A percentile compares a stretch with the other conserved stretches of the same genome.
These are phyloP conservation scores for Archips crataeganus DNA, from an alignment of 2,888 invertebrate genomes.

Conservation along the genomic window DNA sequence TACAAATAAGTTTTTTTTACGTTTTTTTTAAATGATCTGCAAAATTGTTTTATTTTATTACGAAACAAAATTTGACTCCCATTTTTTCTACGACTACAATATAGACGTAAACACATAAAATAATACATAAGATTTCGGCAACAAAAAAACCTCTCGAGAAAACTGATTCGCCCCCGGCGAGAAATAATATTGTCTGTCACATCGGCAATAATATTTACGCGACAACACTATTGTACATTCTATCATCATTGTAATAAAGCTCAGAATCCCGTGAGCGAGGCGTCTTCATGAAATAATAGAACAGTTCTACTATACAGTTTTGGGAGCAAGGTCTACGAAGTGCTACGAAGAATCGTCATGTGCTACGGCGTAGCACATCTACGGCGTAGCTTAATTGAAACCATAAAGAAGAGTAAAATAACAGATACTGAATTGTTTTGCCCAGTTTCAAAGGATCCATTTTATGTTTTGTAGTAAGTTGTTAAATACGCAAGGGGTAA, in stretches of 20 bases:
- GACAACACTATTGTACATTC: background rate
- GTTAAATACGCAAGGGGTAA: too few relatives aligned
- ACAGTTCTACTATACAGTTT: conserved; percentile 11
- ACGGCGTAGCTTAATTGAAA: conserved; percentile 26
- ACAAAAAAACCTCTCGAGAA: conserved; percentile 28
- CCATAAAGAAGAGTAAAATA: background rate
- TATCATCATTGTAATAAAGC: background rate
- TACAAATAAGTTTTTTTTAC: too few relatives aligned
- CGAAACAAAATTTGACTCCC: background rate
- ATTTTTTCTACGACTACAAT: background rate
- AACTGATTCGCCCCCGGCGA: conserved; percentile 25
- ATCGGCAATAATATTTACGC: background rate
- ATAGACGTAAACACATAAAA: conserved; percentile 16
- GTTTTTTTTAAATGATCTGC: too few relatives aligned
- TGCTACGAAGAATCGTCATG: conserved; percentile 29
- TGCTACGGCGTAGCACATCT: conserved; percentile 22
- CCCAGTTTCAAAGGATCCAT: background rate
- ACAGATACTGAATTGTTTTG: background rate
- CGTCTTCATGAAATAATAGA: conserved; percentile 17
- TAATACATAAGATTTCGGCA: conserved; percentile 14
- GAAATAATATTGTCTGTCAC: conserved; percentile 14
- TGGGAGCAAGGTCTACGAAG: conserved; percentile 7
- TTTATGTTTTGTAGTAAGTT: background rate
- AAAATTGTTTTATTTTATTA: too few relatives aligned
- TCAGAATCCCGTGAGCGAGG: background rate